Conservation (phyloP, 2,797 vertebrate genomes). For the Taenioides sp. region DNA sequence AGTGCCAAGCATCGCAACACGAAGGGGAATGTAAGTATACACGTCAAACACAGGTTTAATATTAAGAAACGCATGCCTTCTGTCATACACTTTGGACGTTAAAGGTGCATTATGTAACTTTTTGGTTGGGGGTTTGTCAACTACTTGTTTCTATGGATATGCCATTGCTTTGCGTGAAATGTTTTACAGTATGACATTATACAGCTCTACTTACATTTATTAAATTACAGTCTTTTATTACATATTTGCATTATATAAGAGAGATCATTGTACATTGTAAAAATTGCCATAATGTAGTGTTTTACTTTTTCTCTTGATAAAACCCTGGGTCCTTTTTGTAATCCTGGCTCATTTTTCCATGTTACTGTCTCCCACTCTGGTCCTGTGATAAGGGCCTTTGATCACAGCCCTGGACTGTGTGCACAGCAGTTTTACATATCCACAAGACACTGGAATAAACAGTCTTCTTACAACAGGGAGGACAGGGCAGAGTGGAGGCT, state of each 20-base stretch:
- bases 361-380: conserved; percentile 57
- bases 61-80: not conserved
- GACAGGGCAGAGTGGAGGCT: conserved; percentile 6
- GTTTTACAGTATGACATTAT: too few relatives aligned
- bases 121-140: too few relatives aligned
- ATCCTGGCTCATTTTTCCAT: conserved; percentile 26
- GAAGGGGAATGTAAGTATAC: conserved; percentile 96
- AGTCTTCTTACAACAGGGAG: conserved; percentile 72
- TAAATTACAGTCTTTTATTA: too few relatives aligned
- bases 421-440: conserved; percentile 75
- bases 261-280: not conserved
- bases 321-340: conserved; percentile 27
- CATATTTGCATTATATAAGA: not conserved
- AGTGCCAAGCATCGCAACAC: conserved; percentile 92
- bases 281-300: not conserved
- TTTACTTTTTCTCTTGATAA: conserved; percentile 4
- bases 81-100: too few relatives aligned
- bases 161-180: too few relatives aligned
- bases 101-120: too few relatives aligned
- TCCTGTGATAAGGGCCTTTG: conserved; percentile 74
- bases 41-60: conserved; percentile 54
- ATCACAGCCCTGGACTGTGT: conserved; percentile 63
- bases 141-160: too few relatives aligned
- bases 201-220: too few relatives aligned
- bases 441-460: conserved; percentile 85